These are phyloP conservation scores for Oscheius sp. DNA, from an alignment of 2,888 invertebrate genomes.

Conservation along the genomic window DNA sequence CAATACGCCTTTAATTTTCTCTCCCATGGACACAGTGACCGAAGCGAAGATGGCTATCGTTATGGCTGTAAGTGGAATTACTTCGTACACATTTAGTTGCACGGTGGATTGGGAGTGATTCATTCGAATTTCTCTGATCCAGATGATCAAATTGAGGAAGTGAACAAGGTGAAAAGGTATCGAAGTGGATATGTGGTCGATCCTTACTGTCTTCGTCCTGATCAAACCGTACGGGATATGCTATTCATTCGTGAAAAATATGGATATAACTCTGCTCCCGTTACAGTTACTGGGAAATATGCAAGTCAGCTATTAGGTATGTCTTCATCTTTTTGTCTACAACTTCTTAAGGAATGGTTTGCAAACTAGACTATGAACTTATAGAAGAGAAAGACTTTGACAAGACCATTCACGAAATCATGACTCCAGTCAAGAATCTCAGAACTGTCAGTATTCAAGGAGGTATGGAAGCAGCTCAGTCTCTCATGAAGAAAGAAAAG, in stretches of 20 bases:
- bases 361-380: too few relatives aligned
- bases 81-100: slow-evolving; percentile 57
- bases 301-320: slow-evolving; percentile 92
- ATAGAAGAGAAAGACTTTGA: too few relatives aligned
- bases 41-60: slow-evolving; percentile 99
- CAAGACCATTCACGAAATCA: too few relatives aligned
- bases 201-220: slow-evolving; percentile 91
- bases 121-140: slow-evolving; percentile 67
- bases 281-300: slow-evolving; percentile 91
- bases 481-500: slow-evolving; percentile 44
- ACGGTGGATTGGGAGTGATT: slow-evolving; percentile 69
- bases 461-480: too few relatives aligned
- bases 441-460: too few relatives aligned
- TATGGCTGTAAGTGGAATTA: slow-evolving; percentile 90
- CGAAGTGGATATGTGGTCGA: slow-evolving; percentile 87
- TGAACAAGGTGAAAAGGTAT: slow-evolving; percentile 52
- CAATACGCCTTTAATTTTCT: slow-evolving; percentile 87
- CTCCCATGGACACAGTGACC: slow-evolving; percentile 99
- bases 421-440: too few relatives aligned
- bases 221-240: slow-evolving; percentile 87
- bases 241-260: slow-evolving; percentile 83
- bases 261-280: slow-evolving; percentile 82
- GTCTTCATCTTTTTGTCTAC: too few relatives aligned
- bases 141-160: slow-evolving; percentile 61
- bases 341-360: too few relatives aligned